Conservation (phyloP, 2,797 vertebrate genomes). For the Chaunax sp. region DNA sequence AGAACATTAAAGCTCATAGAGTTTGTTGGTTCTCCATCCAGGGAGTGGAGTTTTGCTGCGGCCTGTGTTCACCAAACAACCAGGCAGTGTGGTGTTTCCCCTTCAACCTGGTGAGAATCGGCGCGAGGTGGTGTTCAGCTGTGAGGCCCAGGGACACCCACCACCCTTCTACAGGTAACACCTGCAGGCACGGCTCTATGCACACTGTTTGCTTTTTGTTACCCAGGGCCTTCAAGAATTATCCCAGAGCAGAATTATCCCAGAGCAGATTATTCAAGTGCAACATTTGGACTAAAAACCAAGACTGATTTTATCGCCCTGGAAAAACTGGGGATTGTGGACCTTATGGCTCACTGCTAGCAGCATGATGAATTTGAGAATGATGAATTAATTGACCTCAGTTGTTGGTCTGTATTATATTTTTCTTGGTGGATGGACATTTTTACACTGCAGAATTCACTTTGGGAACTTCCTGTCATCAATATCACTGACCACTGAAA, state of each 20-base stretch:
- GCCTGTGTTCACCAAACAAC: conserved; percentile 92
- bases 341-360: conserved; percentile 35
- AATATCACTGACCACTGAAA: conserved; percentile 31
- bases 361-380: conserved; percentile 58
- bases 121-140: conserved; percentile 91
- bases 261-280: conserved; percentile 15
- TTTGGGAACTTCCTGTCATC: conserved; percentile 54
- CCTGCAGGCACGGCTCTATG: conserved; percentile 29
- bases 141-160: conserved; percentile 92
- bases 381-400: conserved; percentile 59
- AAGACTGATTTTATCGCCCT: conserved; percentile 21
- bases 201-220: conserved; percentile 4
- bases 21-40: conserved; percentile 70
- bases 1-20: conserved; percentile 50
- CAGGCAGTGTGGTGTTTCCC: conserved; percentile 91
- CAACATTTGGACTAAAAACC: conserved; percentile 26
- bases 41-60: conserved; percentile 86
- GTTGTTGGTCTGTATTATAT: conserved; percentile 45
- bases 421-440: conserved; percentile 41
- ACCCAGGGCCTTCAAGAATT: conserved; percentile 7
- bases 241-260: conserved; percentile 12
- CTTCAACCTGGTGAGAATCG: conserved; percentile 87
- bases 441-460: conserved; percentile 23
- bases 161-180: conserved; percentile 89
- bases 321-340: conserved; percentile 33